Percentiles rank a stretch among this genome's conserved stretches.
phyloP scores from a whole-genome alignment of 2,797 vertebrate genomes.

The Xiphophorus birchmanni region DNA sequence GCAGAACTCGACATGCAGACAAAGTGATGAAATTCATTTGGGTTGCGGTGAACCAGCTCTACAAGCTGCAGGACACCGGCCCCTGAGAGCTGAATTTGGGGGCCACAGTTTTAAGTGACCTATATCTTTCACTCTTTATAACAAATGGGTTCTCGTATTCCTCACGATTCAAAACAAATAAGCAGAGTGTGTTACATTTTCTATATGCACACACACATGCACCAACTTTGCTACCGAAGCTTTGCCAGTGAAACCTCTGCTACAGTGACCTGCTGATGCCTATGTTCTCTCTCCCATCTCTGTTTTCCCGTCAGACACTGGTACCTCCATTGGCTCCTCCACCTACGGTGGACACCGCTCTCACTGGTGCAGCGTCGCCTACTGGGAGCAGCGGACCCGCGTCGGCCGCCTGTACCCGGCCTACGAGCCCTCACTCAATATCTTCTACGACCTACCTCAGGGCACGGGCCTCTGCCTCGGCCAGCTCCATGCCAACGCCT shows the following conservation, averaged over 20 bases:
- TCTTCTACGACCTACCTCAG: conserved; percentile 99
- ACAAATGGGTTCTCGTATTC: background rate
- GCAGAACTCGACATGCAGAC: background rate
- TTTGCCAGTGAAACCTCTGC: background rate
- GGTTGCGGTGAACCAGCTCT: background rate
- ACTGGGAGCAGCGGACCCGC: conserved; percentile 97
- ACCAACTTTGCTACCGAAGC: background rate
- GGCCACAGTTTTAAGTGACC: background rate
- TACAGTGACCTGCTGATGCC: background rate
- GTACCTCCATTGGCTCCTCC: conserved; percentile 88
- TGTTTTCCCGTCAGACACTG: conserved; percentile 83
- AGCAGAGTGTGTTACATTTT: background rate
- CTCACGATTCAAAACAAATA: background rate
- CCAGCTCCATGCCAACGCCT: conserved; percentile 86
- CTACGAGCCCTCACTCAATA: conserved; percentile 95
- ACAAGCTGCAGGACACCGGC: background rate
- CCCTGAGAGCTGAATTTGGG: background rate
- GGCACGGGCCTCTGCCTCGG: conserved; percentile 98
- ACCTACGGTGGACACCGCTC: conserved; percentile 80
- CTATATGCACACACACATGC: background rate
- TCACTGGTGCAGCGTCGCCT: conserved; percentile 98
- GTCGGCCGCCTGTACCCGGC: conserved; percentile 96
- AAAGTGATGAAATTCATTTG: background rate
- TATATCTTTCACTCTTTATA: background rate
- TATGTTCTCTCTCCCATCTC: conserved; percentile 26